phyloP scores from a whole-genome alignment of 2,113 vertebrate genomes.

The Toxostoma redivivum region DNA sequence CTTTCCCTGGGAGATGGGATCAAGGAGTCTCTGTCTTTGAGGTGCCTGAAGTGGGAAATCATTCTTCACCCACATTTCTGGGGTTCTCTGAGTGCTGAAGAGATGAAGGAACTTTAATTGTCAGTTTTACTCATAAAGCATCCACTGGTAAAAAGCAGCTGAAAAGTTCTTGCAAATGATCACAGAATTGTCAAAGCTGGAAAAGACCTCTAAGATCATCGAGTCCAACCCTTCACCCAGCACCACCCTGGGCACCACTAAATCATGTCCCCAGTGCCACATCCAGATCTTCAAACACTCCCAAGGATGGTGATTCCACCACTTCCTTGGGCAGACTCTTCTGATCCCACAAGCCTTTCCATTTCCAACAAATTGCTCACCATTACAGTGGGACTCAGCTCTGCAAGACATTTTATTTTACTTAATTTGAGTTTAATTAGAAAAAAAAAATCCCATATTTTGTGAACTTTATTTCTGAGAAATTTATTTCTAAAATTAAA shows the following conservation, averaged over 20 bases:
- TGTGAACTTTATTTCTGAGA: background rate
- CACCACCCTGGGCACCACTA: background rate
- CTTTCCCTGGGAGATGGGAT: background rate
- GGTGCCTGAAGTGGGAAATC: background rate
- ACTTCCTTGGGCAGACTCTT: background rate
- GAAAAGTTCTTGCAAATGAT: background rate
- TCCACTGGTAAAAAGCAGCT: background rate
- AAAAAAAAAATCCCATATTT: background rate
- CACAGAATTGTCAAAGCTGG: too few relatives aligned
- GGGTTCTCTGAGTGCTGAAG: rapidly evolving
- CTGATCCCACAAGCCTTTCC: background rate
- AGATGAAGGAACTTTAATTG: background rate
- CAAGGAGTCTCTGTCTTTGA: background rate
- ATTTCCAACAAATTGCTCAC: background rate
- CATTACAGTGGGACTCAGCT: background rate
- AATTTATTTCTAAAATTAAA: background rate
- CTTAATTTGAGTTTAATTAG: background rate
- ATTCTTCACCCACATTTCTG: background rate
- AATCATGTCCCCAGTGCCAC: background rate
- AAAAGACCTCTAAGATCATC: rapidly evolving
- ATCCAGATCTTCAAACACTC: background rate
- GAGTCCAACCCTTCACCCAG: background rate
- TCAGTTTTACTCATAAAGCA: background rate
- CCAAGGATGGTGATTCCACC: background rate
- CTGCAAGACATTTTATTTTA: background rate